phyloP scores from a whole-genome alignment of 2,797 vertebrate species.

The Meda fulgida region DNA sequence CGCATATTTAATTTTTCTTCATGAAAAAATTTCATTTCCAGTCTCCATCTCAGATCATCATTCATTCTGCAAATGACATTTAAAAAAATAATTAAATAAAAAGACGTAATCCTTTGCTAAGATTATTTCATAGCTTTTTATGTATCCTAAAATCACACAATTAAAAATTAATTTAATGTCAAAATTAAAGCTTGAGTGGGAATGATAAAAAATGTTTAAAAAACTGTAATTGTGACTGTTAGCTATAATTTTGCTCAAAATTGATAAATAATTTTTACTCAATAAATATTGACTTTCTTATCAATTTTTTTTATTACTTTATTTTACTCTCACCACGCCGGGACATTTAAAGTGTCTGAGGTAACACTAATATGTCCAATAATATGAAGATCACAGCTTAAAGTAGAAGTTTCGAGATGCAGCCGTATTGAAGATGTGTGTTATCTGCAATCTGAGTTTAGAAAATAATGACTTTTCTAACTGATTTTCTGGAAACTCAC shows the following conservation, averaged over 20 bases:
- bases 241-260: neutral
- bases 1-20: neutral
- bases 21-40: neutral
- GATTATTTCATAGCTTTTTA: neutral
- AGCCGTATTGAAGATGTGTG: neutral
- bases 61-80: neutral
- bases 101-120: neutral
- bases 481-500: neutral
- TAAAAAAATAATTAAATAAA: neutral
- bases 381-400: neutral
- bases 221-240: no score
- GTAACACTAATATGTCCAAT: neutral
- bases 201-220: neutral
- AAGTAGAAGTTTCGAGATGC: neutral
- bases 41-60: neutral
- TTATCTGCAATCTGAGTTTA: neutral
- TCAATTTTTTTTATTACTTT: neutral
- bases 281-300: neutral
- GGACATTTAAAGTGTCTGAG: neutral
- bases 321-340: neutral
- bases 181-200: neutral
- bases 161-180: neutral
- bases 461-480: neutral
- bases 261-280: neutral
- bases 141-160: neutral